Evolutionary conservation across 2,113 vertebrate genomes (phyloP).

Genomic region (Xiphophorus couchianus): DNA sequence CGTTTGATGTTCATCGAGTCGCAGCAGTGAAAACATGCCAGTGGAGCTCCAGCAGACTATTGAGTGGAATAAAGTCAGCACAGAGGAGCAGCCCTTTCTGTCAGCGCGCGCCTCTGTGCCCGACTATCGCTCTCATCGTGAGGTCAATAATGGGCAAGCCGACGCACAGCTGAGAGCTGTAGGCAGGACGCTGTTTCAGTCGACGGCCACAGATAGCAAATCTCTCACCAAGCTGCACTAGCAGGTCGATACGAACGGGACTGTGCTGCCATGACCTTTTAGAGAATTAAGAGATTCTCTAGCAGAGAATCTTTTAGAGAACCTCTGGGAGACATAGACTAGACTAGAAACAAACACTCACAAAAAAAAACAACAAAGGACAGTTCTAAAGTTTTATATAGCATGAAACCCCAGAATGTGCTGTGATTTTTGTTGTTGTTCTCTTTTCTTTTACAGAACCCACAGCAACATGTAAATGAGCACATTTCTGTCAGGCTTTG

Average conservation of each 20-base stretch:
- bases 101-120: conserved; percentile 17
- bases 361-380: no score
- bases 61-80: conserved; percentile 39
- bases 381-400: no score
- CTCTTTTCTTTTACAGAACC: no score
- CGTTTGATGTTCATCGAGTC: conserved; percentile 42
- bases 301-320: neutral
- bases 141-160: conserved; percentile 60
- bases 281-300: no score
- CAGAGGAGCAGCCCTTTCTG: conserved; percentile 30
- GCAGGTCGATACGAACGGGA: conserved; percentile 37
- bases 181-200: conserved; percentile 51
- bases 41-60: conserved; percentile 37
- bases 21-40: conserved; percentile 66
- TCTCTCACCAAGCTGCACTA: conserved; percentile 18
- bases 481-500: no score
- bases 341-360: neutral
- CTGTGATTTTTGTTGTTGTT: no score
- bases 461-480: no score
- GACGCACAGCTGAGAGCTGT: conserved; percentile 49
- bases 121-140: conserved; percentile 22
- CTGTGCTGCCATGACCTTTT: conserved; percentile 4
- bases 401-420: no score
- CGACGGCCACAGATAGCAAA: conserved; percentile 31
- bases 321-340: neutral